Percentiles rank a stretch among this genome's conserved stretches.
Evolutionary conservation across 2,113 vertebrate species (phyloP).

Genomic region (Calidris pugnax): DNA sequence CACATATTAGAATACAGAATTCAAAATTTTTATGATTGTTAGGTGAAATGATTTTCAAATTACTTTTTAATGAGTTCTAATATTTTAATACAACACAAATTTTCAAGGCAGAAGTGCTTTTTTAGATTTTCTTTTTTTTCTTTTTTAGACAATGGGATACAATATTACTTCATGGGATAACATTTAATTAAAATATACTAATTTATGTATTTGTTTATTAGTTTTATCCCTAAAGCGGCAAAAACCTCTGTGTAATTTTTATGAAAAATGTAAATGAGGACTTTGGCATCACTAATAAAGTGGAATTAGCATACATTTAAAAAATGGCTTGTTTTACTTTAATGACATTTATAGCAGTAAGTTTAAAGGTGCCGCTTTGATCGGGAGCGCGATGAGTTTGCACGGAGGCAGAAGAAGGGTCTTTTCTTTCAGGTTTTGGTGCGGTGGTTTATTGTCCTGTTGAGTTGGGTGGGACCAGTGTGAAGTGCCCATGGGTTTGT

Average conservation of each 20-base stretch:
- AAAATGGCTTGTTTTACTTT: slow-evolving; percentile 67
- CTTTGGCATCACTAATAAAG: slow-evolving; percentile 76
- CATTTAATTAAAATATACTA: slow-evolving; percentile 90
- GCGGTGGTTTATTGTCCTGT: neutral
- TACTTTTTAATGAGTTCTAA: slow-evolving; percentile 80
- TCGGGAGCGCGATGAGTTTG: slow-evolving; percentile 4
- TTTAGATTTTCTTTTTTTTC: neutral
- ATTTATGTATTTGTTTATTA: slow-evolving; percentile 97
- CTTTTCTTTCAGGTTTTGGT: neutral
- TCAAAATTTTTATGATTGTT: slow-evolving; percentile 52
- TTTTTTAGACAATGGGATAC: slow-evolving; percentile 70
- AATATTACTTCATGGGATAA: slow-evolving; percentile 76
- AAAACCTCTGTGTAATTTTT: slow-evolving; percentile 81
- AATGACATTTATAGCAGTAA: slow-evolving; percentile 54
- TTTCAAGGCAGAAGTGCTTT: slow-evolving; percentile 68
- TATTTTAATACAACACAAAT: slow-evolving; percentile 74
- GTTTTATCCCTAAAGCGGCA: slow-evolving; percentile 93
- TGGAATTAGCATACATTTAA: slow-evolving; percentile 75
- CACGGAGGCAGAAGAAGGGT: neutral
- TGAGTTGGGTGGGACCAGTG: neutral
- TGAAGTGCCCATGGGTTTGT: neutral
- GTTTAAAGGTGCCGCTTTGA: slow-evolving; percentile 24
- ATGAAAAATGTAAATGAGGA: slow-evolving; percentile 97
- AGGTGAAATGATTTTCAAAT: slow-evolving; percentile 75
- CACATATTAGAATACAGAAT: slow-evolving; percentile 18